Evolutionary conservation across 2,797 vertebrate species (phyloP).

Genomic region (Neostethus bicornis): DNA sequence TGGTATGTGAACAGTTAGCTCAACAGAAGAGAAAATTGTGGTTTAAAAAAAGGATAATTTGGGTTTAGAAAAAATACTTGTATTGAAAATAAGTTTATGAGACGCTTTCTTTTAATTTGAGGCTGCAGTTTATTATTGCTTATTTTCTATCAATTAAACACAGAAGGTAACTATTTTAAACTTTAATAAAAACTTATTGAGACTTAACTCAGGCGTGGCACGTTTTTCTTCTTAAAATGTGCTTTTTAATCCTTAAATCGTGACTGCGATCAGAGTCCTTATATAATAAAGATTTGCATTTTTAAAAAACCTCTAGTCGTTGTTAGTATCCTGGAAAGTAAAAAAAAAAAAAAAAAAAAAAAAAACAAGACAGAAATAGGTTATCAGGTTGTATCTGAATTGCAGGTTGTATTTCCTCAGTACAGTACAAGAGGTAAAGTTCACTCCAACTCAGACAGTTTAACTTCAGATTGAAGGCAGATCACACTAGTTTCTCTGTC

Average conservation of each 20-base stretch:
- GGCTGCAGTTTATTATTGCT: too few species aligned
- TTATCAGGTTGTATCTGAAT: slow-evolving; percentile 28
- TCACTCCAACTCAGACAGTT: slow-evolving; percentile 31
- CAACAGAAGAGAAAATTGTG: slow-evolving; percentile 9
- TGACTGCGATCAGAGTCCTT: slow-evolving; percentile 16
- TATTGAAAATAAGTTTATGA: too few species aligned
- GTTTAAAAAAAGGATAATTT: too few species aligned
- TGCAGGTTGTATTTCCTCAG: slow-evolving; percentile 14
- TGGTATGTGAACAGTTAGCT: slow-evolving; percentile 29
- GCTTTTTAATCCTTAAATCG: neutral
- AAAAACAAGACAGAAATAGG: slow-evolving; percentile 5
- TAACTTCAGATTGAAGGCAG: slow-evolving; percentile 10
- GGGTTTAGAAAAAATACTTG: too few species aligned
- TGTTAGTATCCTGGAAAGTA: neutral
- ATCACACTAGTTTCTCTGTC: slow-evolving; percentile 13
- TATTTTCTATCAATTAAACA: too few species aligned
- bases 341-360: slow-evolving; percentile 11
- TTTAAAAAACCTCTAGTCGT: neutral
- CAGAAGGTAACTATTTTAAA: too few species aligned
- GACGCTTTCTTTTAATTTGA: too few species aligned
- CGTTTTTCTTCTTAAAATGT: neutral
- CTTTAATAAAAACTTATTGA: too few species aligned
- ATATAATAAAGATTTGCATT: neutral
- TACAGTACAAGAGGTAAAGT: slow-evolving; percentile 54
- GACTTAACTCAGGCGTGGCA: neutral